Conservation (phyloP, 2,113 vertebrate species). For the Columba janthina region DNA sequence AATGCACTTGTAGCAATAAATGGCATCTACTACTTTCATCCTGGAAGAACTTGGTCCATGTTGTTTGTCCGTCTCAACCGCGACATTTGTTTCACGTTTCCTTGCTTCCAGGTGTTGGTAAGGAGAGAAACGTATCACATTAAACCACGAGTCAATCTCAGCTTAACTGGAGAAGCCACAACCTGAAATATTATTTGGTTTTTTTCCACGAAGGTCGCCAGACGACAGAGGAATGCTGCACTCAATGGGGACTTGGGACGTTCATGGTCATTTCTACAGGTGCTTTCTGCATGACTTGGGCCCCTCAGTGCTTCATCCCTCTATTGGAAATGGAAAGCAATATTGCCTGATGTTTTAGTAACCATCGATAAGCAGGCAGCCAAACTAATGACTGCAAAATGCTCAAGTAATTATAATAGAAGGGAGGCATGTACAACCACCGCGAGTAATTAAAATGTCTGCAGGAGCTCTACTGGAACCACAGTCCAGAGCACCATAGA, state of each 20-base stretch:
- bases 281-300: background rate
- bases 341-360: background rate
- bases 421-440: background rate
- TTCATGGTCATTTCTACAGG: rapidly evolving
- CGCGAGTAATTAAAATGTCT: background rate
- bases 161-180: background rate
- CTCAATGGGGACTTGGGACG: background rate
- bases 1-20: too few species aligned
- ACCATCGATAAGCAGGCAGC: background rate
- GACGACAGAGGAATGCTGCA: rapidly evolving
- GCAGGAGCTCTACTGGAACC: background rate
- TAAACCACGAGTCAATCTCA: background rate
- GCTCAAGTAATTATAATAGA: background rate
- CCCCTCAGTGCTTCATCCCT: background rate
- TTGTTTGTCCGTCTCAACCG: too few species aligned
- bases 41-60: too few species aligned
- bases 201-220: background rate
- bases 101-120: background rate
- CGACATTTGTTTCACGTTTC: background rate
- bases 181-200: background rate
- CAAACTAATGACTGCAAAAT: background rate
- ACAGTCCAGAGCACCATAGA: background rate
- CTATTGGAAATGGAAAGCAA: background rate
- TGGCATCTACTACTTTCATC: too few species aligned
- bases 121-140: background rate